These are phyloP conservation scores for Ophioninae sp. DNA, from an alignment of 2,888 invertebrate species.

Conservation along the genomic window DNA sequence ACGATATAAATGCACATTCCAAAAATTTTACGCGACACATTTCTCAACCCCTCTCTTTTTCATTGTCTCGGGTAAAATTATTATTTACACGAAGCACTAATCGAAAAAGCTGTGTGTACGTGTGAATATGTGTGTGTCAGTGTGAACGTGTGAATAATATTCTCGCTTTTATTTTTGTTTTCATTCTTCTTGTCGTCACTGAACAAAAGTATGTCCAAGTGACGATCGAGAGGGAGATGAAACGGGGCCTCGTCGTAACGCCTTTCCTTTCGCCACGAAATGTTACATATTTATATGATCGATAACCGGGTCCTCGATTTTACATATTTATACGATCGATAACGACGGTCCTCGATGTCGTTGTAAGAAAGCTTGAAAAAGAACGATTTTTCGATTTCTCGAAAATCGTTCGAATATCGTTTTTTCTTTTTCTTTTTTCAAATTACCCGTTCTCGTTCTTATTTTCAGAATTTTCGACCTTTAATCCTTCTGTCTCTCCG, in stretches of 20 bases:
- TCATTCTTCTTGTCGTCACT: constrained; percentile 59
- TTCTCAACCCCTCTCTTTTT: not conserved
- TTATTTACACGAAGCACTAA: constrained; percentile 70
- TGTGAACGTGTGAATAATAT: not conserved
- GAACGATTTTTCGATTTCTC: constrained; percentile 15
- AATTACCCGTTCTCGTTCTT: constrained; percentile 10
- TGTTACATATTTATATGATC: constrained; percentile 30
- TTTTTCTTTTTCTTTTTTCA: constrained; percentile 14
- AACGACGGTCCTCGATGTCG: constrained; percentile 50
- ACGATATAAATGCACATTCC: constrained; percentile 57
- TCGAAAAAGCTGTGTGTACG: constrained; percentile 66
- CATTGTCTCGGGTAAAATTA: constrained; percentile 35
- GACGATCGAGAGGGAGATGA: constrained; percentile 66
- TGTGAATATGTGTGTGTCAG: not conserved
- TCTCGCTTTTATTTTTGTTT: not conserved
- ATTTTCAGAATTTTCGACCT: constrained; percentile 31
- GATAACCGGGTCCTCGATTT: constrained; percentile 34
- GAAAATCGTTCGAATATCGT: no score
- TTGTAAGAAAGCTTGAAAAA: constrained; percentile 47
- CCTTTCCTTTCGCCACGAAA: constrained; percentile 39
- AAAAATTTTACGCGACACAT: constrained; percentile 36
- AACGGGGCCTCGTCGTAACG: constrained; percentile 1
- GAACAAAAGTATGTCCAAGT: constrained; percentile 64
- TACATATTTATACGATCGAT: constrained; percentile 12
- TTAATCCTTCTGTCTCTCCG: not conserved